Evolutionary conservation across 2,113 vertebrate species (phyloP).

Genomic region (Pelvicachromis taeniatus): DNA sequence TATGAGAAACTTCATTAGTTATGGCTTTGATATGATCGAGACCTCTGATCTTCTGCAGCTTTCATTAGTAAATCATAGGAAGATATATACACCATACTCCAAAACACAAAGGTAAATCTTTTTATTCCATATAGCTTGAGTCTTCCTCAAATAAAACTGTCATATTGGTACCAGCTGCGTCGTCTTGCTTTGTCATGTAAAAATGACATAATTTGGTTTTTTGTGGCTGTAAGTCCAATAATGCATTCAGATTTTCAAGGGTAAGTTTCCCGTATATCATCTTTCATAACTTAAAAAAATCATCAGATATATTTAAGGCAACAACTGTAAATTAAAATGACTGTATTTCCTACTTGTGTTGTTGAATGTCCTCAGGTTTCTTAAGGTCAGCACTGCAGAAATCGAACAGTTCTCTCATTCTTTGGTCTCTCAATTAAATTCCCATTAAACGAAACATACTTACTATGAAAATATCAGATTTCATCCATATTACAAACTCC

Average conservation of each 20-base stretch:
- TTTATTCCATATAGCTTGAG: background rate
- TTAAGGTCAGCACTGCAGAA: background rate
- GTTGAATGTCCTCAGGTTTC: background rate
- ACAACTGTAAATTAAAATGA: background rate
- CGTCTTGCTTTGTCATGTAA: background rate
- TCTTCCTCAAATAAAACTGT: background rate
- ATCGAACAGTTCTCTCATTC: background rate
- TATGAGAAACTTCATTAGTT: background rate
- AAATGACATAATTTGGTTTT: background rate
- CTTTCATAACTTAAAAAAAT: background rate
- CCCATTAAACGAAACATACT: background rate
- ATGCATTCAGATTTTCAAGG: background rate
- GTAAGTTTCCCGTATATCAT: background rate
- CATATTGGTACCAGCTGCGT: background rate
- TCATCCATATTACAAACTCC: background rate
- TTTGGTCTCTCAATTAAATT: background rate
- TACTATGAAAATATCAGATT: background rate
- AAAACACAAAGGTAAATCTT: background rate
- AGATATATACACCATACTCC: background rate
- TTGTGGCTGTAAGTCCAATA: background rate
- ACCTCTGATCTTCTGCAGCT: background rate
- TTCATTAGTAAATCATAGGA: background rate
- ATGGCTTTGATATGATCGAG: background rate
- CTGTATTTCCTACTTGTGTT: background rate
- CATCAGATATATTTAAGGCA: background rate